Conservation (phyloP, 2,113 vertebrate genomes). For the Zosterops japonicus region DNA sequence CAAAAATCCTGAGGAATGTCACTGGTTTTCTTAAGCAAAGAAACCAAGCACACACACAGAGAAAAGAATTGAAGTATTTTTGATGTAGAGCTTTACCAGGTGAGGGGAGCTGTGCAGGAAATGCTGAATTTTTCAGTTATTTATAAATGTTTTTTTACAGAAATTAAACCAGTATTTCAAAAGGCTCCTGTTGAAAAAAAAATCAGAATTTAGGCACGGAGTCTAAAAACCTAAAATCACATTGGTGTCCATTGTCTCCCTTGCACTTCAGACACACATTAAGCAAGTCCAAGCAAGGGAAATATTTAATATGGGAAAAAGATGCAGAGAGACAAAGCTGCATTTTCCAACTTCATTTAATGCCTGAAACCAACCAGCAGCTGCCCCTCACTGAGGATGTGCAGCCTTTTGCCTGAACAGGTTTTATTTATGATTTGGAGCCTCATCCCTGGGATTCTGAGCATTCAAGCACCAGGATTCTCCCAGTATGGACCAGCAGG, state of each 20-base stretch:
- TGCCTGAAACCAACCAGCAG: not conserved
- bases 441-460: accelerated
- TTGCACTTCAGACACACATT: not conserved
- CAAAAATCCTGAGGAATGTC: not conserved
- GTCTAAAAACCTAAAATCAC: not conserved
- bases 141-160: not conserved
- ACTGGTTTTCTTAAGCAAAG: not conserved
- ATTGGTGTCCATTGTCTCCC: accelerated
- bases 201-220: not conserved
- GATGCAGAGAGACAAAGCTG: not conserved
- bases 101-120: not conserved
- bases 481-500: accelerated
- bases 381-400: not conserved
- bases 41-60: not conserved
- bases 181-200: not conserved
- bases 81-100: not conserved
- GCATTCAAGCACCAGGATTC: not conserved
- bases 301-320: not conserved
- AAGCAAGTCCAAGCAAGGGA: not conserved
- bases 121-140: not conserved
- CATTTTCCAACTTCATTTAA: not conserved
- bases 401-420: not conserved
- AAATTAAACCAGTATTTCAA: not conserved
- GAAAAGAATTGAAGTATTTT: not conserved
- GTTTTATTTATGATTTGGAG: not conserved